Evolutionary conservation across 2,888 invertebrate genomes (phyloP).

Genomic region (Timema podura): DNA sequence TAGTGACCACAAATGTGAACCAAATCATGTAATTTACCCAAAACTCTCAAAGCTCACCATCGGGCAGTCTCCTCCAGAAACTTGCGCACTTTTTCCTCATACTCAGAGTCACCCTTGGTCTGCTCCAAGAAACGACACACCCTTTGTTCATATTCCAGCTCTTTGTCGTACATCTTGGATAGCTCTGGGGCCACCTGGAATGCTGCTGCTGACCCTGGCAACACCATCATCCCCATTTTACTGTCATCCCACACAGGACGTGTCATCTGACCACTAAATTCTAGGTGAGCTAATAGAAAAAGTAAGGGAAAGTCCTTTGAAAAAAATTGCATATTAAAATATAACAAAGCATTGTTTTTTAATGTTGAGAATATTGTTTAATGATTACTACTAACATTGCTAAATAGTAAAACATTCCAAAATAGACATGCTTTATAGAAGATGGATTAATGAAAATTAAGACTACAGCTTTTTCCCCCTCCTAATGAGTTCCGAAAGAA

Average conservation of each 20-base stretch:
- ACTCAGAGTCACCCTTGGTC: slow-evolving; percentile 76
- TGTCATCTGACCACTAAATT: no score
- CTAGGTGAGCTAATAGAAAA: no score
- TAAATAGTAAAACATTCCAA: no score
- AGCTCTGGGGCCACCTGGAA: slow-evolving; percentile 21
- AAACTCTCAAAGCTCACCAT: slow-evolving; percentile 45
- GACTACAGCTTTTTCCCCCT: no score
- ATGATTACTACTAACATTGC: no score
- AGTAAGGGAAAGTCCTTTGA: neutral
- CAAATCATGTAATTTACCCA: neutral
- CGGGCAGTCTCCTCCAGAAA: slow-evolving; percentile 78
- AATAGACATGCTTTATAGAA: no score
- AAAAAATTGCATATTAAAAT: neutral
- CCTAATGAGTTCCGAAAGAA: no score
- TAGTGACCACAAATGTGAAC: neutral
- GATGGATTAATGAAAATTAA: no score
- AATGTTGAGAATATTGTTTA: no score
- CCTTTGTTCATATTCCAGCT: slow-evolving; percentile 63
- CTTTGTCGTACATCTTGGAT: slow-evolving; percentile 40
- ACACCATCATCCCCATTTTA: no score
- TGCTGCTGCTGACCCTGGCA: neutral
- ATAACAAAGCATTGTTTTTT: neutral
- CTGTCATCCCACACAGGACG: no score
- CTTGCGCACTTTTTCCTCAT: slow-evolving; percentile 80
- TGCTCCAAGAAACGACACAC: slow-evolving; percentile 71